Evolutionary conservation across 2,113 vertebrate genomes (phyloP), one percentile per base, ranked within the genome.

Genomic region (Catharus fuscescens): DNA sequence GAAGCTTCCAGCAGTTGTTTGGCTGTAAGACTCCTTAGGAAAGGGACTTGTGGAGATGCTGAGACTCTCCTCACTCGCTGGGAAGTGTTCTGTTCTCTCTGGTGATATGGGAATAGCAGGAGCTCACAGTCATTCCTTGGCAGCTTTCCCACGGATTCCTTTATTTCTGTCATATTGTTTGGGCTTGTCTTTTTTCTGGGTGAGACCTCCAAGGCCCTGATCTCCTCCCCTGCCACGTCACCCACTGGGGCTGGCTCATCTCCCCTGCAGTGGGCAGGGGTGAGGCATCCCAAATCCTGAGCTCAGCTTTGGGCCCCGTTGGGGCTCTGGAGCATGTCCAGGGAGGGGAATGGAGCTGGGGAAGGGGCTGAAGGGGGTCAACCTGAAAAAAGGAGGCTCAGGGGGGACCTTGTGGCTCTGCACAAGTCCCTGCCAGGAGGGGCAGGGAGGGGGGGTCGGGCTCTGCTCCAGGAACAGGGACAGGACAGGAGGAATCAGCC

Each of bases 61-160:
- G 53, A 69, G 14, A 2, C 15, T 83, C 85, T 38, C 54, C 53
- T 54, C 0, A 0, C 60, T 44, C 6, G 0, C 32, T 47, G 65
- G 78, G 87, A 71, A 81, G 40, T 18, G 32, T 40, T 56, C 14
- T 28, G 26, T 53, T 54, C 9, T 31, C 73, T 16, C 79, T 36
- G 74, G 14, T 57, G 77, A 12, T 18, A 1, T 0, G 2, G n/a
- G 18, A 32, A 10, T 18, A 34, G 29, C 1, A 0, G 31, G 53
- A 80, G 67, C 57, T 76, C 4, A 1, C 57, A 40, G 34, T 56
- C 32, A 7, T 48, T 52, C 45, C 40, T 56, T 56, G 31, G 71
- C 70, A 12, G 65, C 61, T 71, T 29, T 76, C 36, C 81, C 0
- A 3, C 1, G 0, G 23, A 20, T 83, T 66, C 81, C 62, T 80